Evolutionary conservation across 2,888 invertebrate species (phyloP), one percentile per base, ranked within the genome.

Genomic region (Galerucella nymphaeae): DNA sequence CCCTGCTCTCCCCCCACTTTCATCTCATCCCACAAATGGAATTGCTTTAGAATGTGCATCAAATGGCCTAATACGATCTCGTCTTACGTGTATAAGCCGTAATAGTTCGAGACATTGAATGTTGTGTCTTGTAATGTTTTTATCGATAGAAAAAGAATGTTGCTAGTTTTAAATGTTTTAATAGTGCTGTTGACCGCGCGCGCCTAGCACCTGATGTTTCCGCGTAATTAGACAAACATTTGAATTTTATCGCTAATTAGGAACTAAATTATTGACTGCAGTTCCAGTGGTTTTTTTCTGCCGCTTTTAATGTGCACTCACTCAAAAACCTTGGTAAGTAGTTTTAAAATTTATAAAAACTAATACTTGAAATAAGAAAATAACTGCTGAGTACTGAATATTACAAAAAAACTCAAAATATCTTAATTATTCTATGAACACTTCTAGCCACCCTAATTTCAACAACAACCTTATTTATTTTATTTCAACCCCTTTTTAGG

Each of bases 201-300:
- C 67, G 67, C 59, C 16, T 61, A 48, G 18, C 67, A 67, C 55
- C 67, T 67, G 67, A 16, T 42, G 18, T 58, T 61, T 66, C 66
- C 66, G 58, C 66, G 48, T 66, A 58, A 66, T 66, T 66, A 20
- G 59, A 48, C n/a, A n/a, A n/a, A n/a, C 20, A 67, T 59, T 59
- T 48, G 10, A 67, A 48, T 30, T 59, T 66, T 23, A 66, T 66
- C 48, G 58, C 14, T 66, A 23, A 45, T 66, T 58, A n/a, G 14
- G 38, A 41, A 23, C 20, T 57, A n/a, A n/a, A n/a, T n/a, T 57
- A 18, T 18, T 20, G 23, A 20, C 23, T 5, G 3, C 10, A 1
- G 55, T 55, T 16, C 20, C 4, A 55, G 57, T n/a, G 13, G 42
- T n/a, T 42, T 59, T n/a, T 42, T 59, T 61, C 38, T 18, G 42